Base-by-base conservation (phyloP, 30 jellyfish, hydroid and myxozoan genomes). In the Sanderia malayensis region DNA sequence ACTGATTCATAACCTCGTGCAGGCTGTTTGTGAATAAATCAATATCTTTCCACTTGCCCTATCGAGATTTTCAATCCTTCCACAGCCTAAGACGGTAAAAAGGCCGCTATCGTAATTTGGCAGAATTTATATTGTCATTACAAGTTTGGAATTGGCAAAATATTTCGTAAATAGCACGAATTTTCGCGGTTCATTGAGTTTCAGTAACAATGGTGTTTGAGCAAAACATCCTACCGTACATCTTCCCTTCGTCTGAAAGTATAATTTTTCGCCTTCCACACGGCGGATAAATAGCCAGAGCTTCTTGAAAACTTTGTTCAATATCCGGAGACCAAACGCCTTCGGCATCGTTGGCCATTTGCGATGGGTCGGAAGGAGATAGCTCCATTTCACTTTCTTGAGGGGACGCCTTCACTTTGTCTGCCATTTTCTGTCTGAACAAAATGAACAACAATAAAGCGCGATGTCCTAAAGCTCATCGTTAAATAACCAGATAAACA, bases 241-340 rank as follows among this genome's bases (percentile, higher is more conserved):
- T 88, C 74, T 88, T 88, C 30, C 97, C 97, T 82, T 88, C 97
- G 79, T 88, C 97, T 11, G 97, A 88, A 17, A 88, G 76, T 8
- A 88, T 88, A 55, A 88, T 88, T 76, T 88, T 88, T 46, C 97
- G 70, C 67, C 97, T 81, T 13, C 97, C 97, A 68, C 97, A 88
- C 22, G 97, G 97, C 0, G 97, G 97, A 46, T 88, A 88, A 6
- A 88, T 88, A 2, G 97, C 97, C 41, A 88, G 45, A 29, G 97
- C 97, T 52, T 88, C 97, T 72, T 88, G 97, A 44, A 88, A 88
- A 74, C 97, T 88, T 61, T 88, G 97, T 52, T 88, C 97, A 17
- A 88, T 88, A 37, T 88, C 97, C 1, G 97, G 97, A 45, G 93
- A 71, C 97, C 97, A 88, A 47, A 88, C 97, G 31, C 97, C 97